These are phyloP conservation scores for Pocillopora meandrina DNA, from an alignment of 92 coral and sea anemone species.

Conservation along the genomic window DNA sequence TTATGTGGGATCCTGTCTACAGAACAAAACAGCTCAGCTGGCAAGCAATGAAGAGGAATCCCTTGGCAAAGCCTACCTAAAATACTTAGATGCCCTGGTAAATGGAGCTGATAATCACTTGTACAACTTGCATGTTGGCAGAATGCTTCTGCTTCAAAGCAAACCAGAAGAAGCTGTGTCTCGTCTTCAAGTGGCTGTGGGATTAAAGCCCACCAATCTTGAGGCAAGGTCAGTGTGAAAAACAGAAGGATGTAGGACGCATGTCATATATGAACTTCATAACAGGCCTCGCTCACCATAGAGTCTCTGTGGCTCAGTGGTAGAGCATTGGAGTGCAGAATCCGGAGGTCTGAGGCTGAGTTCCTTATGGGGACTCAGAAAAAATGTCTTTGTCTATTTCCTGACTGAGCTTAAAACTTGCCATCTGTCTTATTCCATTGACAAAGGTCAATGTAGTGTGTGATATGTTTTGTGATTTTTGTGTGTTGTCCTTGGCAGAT, in stretches of 20 bases:
- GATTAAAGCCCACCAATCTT: conserved; percentile 81
- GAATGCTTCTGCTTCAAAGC: conserved; percentile 84
- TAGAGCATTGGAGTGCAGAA: too few species aligned
- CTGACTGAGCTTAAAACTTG: too few species aligned
- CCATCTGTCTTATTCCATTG: not conserved
- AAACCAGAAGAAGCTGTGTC: conserved; percentile 85
- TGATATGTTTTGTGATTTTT: not conserved
- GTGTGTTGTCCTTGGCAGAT: conserved; percentile 42
- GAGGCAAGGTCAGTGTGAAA: conserved; percentile 74
- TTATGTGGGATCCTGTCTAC: not conserved
- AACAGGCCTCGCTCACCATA: too few species aligned
- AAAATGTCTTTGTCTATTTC: too few species aligned
- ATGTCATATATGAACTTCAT: too few species aligned
- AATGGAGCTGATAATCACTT: conserved; percentile 77
- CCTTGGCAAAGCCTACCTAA: conserved; percentile 90
- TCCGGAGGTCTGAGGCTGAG: too few species aligned
- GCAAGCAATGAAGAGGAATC: conserved; percentile 84
- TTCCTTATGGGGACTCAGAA: too few species aligned
- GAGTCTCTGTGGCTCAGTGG: too few species aligned
- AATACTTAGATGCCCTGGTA: conserved; percentile 87
- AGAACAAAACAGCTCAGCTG: conserved; percentile 75
- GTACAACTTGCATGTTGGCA: conserved; percentile 91
- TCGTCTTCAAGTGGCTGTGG: conserved; percentile 79
- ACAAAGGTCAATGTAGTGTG: conserved; percentile 54
- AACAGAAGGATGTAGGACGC: not conserved